Evolutionary conservation across 1,140 invertebrate species (phyloP).

Genomic region (Plutomurus gul): DNA sequence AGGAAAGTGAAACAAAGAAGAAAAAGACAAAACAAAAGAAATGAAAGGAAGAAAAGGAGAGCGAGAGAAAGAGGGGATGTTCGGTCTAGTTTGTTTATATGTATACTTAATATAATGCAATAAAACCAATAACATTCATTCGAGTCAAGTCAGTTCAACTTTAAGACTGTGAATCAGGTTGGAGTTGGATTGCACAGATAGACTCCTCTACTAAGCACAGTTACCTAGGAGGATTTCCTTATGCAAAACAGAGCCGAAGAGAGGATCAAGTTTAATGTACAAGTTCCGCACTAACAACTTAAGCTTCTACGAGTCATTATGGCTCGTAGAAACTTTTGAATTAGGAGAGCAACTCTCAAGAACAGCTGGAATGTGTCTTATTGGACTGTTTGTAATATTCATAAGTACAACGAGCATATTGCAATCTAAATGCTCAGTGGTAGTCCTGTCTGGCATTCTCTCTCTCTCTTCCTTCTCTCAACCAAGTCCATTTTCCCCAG

Average conservation of each 20-base stretch:
- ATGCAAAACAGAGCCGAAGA: slow-evolving; percentile 9
- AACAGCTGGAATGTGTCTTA: slow-evolving; percentile 28
- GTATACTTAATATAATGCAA: slow-evolving; percentile 19
- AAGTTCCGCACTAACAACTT: slow-evolving; percentile 24
- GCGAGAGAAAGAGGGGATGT: not conserved
- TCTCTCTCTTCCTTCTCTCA: not conserved
- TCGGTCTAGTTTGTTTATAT: not conserved
- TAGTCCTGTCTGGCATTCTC: not conserved
- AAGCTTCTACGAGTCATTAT: slow-evolving; percentile 26
- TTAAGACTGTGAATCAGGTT: slow-evolving; percentile 22
- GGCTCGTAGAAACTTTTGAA: slow-evolving; percentile 23
- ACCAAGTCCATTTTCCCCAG: not conserved
- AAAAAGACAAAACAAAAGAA: not conserved
- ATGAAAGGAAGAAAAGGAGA: not conserved
- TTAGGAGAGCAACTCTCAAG: slow-evolving; percentile 20
- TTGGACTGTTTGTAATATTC: slow-evolving; percentile 21
- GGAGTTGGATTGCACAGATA: no score
- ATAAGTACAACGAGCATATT: slow-evolving; percentile 25
- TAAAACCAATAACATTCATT: slow-evolving; percentile 21
- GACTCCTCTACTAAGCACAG: no score
- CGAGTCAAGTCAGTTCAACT: slow-evolving; percentile 10
- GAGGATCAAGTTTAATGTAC: slow-evolving; percentile 27
- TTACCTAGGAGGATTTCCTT: slow-evolving; percentile 27
- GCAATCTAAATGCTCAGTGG: slow-evolving; percentile 16
- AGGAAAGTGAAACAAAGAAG: not conserved